phyloP scores from a whole-genome alignment of 2,113 vertebrate genomes.

The Centrocercus urophasianus region DNA sequence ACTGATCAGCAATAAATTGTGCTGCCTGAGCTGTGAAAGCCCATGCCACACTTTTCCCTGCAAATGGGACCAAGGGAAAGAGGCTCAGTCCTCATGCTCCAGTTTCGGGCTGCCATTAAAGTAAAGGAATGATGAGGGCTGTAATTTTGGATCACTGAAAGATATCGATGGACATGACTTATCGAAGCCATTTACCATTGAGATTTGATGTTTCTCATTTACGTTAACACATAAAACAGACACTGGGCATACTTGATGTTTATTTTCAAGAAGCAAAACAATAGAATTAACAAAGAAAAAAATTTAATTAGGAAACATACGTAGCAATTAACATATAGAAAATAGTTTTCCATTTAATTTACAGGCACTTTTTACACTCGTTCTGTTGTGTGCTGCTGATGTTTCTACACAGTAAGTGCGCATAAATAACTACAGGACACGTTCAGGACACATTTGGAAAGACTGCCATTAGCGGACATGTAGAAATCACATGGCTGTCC shows the following conservation, averaged over 20 bases:
- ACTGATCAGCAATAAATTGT: background rate
- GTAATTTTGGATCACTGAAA: background rate
- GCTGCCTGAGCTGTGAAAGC: background rate
- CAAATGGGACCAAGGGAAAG: background rate
- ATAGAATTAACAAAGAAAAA: background rate
- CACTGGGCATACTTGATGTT: background rate
- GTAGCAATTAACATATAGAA: background rate
- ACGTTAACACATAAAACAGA: background rate
- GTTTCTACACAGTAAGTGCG: background rate
- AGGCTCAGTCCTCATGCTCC: background rate
- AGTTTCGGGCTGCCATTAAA: background rate
- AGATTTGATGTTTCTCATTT: background rate
- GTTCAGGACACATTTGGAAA: background rate
- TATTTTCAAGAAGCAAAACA: background rate
- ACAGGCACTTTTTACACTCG: background rate
- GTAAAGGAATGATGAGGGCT: background rate
- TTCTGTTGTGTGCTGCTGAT: background rate
- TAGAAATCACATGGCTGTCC: background rate
- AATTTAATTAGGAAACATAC: background rate
- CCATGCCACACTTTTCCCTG: background rate
- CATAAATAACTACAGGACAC: background rate
- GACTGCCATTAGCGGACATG: background rate
- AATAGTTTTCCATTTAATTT: background rate
- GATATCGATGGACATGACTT: fast-evolving
- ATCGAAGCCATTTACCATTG: background rate